Evolutionary conservation across 2,888 invertebrate species (phyloP).

Genomic region (Caenorhabditis afra): DNA sequence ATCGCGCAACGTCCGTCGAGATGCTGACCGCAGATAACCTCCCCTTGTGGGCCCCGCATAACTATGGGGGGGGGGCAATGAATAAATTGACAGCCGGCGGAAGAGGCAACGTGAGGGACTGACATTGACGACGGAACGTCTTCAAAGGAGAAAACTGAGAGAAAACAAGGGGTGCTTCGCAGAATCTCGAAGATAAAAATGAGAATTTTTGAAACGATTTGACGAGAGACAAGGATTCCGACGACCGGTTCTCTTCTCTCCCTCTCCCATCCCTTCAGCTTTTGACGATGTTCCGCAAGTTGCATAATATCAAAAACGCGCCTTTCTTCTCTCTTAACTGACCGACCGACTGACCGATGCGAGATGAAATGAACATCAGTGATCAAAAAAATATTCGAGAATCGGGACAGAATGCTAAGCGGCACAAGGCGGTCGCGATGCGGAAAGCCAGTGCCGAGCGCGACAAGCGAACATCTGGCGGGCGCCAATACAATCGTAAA

Average conservation of each 20-base stretch:
- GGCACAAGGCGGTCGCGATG: not conserved
- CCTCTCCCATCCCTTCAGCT: conserved; percentile 6
- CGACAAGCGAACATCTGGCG: conserved; percentile 36
- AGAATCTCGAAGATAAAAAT: not conserved
- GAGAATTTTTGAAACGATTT: conserved; percentile 34
- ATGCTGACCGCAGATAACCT: conserved; percentile 59
- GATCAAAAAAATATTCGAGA: conserved; percentile 26
- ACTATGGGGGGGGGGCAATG: conserved; percentile 39
- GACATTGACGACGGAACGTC: not conserved
- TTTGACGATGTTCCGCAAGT: conserved; percentile 58
- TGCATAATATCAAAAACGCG: conserved; percentile 50
- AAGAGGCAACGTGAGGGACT: conserved; percentile 19
- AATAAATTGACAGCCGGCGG: conserved; percentile 35
- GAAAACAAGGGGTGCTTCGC: too few relatives aligned
- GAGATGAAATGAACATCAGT: conserved; percentile 46
- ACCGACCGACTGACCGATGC: conserved; percentile 35
- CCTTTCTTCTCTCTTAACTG: conserved; percentile 11
- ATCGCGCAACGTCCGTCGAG: conserved; percentile 51
- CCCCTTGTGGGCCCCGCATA: conserved; percentile 34
- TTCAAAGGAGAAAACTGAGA: not conserved
- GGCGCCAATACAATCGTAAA: conserved; percentile 47
- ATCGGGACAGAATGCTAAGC: not conserved
- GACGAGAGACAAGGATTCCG: conserved; percentile 23
- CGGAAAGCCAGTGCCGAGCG: not conserved
- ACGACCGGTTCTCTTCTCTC: conserved; percentile 33